Conservation (phyloP, 1,140 invertebrate genomes). For the Tetragonula clypearis region DNA sequence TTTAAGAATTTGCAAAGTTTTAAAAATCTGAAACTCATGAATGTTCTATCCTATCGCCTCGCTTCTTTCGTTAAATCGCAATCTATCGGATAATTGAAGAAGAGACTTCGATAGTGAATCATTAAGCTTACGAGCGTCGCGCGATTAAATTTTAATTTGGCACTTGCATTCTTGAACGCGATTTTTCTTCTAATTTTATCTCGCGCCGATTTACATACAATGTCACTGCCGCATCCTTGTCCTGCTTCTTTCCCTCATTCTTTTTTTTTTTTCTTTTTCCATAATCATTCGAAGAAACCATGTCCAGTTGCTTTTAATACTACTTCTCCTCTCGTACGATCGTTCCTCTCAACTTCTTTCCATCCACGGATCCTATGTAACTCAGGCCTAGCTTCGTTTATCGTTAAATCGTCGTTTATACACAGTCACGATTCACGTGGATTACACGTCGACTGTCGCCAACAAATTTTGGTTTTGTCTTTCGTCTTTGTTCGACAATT, state of each 20-base stretch:
- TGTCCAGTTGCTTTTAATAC: neutral
- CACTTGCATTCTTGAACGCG: constrained; percentile 55
- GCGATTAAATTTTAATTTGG: constrained; percentile 58
- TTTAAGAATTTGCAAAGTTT: constrained; percentile 20
- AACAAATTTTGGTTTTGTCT: neutral
- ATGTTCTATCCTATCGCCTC: neutral
- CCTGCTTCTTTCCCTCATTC: neutral
- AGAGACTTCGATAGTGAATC: constrained; percentile 34
- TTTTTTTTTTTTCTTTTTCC: neutral
- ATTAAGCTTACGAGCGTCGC: constrained; percentile 36
- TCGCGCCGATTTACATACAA: constrained; percentile 16
- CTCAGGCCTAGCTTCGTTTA: constrained; percentile 70
- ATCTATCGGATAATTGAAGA: constrained; percentile 25
- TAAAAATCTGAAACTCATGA: neutral
- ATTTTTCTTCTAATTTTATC: neutral
- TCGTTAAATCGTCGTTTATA: constrained; percentile 54
- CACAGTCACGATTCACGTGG: constrained; percentile 29
- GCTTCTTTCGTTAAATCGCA: neutral
- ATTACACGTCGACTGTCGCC: neutral
- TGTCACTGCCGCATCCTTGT: neutral
- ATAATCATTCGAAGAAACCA: neutral
- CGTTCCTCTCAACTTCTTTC: neutral
- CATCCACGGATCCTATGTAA: constrained; percentile 39
- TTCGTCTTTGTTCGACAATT: neutral
- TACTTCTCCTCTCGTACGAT: neutral